Evolutionary conservation across 2,888 invertebrate genomes (phyloP), one percentile per base, ranked within the genome.

Genomic region (Xestia xanthographa): DNA sequence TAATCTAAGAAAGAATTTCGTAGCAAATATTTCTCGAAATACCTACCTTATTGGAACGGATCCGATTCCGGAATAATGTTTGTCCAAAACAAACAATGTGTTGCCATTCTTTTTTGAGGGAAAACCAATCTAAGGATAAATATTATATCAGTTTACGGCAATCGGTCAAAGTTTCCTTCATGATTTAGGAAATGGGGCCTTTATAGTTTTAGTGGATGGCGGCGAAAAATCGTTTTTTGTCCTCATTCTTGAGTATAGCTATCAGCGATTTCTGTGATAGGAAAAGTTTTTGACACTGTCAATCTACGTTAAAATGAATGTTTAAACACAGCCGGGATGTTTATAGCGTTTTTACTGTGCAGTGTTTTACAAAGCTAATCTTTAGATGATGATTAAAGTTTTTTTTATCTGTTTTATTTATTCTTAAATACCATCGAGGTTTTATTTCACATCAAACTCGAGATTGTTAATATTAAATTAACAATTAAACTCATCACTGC

Each of bases 91-190:
- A 91, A 91, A 91, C 91, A 91, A 88, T 84, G 88, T 87, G 89
- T 83, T 83, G 88, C 83, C 87, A 86, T 88, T 88, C 83, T 85
- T 88, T 91, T 91, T 89, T 87, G 83, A 74, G 79, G 89, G 80
- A 87, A 88, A 91, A 90, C 84, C 91, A 90, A 91, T 91, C 88
- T 91, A 82, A 83, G 88, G 89, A 90, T 91, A 91, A 91, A 91
- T 91, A 91, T 91, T 88, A 89, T 89, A 89, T 89, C 87, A 89
- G 89, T 88, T 88, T 80, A 88, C 88, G 89, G 86, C 89, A 88
- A 89, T 89, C 89, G 89, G 89, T 89, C 89, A 89, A 89, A 89
- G 89, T 89, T 86, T 85, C 79, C 75, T 88, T 87, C 85, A 88
- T 88, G 88, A 89, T 88, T 89, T 88, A 86, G 86, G 86, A 85